Base-by-base conservation (phyloP, 2,888 invertebrate species). In the Epirrhoe tristata region DNA sequence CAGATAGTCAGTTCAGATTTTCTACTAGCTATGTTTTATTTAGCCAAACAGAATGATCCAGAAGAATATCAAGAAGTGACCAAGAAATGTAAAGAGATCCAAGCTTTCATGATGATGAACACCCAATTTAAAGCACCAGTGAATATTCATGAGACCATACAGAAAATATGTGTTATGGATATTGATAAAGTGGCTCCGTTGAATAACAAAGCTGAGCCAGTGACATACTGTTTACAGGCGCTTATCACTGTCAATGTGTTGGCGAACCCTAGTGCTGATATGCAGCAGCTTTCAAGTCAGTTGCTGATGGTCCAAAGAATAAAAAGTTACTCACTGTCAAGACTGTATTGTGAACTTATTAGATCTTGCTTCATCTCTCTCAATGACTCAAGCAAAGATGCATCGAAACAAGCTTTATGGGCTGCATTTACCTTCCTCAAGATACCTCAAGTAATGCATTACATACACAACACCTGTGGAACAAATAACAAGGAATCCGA, bases 351-450 rank as follows among this genome's bases (percentile, higher is more conserved):
- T 83, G 98, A 99, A 93, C 94, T 99, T 36, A 96, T 98, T 76
- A 94, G 98, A 71, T 97, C 98, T 0, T 97, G 98, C 79, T 95
- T 98, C 67, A 96, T 98, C 80, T 97, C 98, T n/a, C 89, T 99
- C 5, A 96, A 98, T 80, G 98, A 98, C 86, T 97, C 97, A 0
- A 96, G 96, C 59, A 97, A 96, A 75, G 97, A 96, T 53, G 87
- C 93, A 1, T 95, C 96, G 7, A 97, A 97, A 76, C 98, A 98
- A 80, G 96, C 98, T 5, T 95, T 98, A 78, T 98, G 98, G 98
- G 98, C 98, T 12, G 98, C 98, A 8, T 98, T 98, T 83, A 97
- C 97, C 0, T 98, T 98, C 82, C 94, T 99, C 7, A 98, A 98
- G 93, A 95, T 98, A 58, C 98, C 98, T 0, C 96, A 96, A 79